A percentile compares a stretch with the other conserved stretches of the same genome.
These are phyloP conservation scores for Synodontis membranacea DNA, from an alignment of 2,113 vertebrate species.

Conservation along the genomic window DNA sequence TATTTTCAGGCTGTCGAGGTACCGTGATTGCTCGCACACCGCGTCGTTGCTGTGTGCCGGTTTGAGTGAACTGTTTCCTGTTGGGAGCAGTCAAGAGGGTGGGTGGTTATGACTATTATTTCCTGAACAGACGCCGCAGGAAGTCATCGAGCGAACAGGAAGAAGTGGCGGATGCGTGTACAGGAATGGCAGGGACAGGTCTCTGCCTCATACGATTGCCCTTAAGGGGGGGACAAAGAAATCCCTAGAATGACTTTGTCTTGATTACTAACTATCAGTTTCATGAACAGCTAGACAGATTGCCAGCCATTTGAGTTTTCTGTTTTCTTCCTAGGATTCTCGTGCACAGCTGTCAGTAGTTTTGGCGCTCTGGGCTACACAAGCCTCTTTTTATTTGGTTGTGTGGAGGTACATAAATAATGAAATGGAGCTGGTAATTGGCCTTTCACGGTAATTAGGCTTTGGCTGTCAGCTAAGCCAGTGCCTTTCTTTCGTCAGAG, in stretches of 20 bases:
- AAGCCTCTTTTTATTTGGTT: conserved; percentile 65
- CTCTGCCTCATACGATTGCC: not conserved
- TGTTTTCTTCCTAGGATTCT: conserved; percentile 41
- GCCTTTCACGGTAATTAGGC: conserved; percentile 75
- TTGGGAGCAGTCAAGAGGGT: conserved; percentile 9
- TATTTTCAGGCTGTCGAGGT: not conserved
- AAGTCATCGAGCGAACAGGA: conserved; percentile 49
- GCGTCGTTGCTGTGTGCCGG: not conserved
- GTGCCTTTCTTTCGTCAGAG: conserved; percentile 62
- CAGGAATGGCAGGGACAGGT: not conserved
- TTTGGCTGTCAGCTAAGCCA: conserved; percentile 72
- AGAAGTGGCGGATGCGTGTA: conserved; percentile 11
- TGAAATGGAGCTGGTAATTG: conserved; percentile 73
- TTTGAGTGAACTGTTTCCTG: conserved; percentile 10
- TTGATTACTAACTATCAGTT: not conserved
- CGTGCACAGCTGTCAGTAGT: conserved; percentile 62
- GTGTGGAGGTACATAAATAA: conserved; percentile 72
- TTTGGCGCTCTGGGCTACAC: conserved; percentile 39
- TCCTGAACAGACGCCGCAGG: conserved; percentile 44
- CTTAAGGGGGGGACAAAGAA: not conserved
- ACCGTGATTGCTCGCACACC: not conserved
- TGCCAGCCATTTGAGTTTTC: conserved; percentile 23
- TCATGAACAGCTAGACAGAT: conserved; percentile 5
- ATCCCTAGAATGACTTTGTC: not conserved
- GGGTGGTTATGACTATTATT: conserved; percentile 31